Base-by-base conservation (phyloP, 1,140 invertebrate genomes). In the Zaprionus africanus region DNA sequence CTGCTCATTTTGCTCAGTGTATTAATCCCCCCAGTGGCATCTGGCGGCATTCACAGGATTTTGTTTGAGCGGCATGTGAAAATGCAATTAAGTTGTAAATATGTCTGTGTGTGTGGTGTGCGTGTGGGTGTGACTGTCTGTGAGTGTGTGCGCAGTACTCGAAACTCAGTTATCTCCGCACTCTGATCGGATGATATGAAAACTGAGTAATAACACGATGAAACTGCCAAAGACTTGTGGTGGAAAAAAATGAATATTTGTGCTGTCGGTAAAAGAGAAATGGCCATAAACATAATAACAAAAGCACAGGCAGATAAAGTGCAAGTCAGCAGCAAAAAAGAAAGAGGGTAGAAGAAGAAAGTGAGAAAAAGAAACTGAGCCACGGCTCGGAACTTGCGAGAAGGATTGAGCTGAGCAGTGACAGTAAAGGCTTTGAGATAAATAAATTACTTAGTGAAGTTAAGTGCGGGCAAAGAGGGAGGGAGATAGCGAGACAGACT, bases 11-110 rank as follows among this genome's bases (percentile, higher is more conserved):
- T 7, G 38, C 41, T n/a, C 69, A 54, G 69, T 65, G 61, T 72
- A 19, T 46, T 17, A 60, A n/a, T n/a, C 19, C 38, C 36, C 57
- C 34, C 53, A 43, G 57, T 17, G 78, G 66, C 83, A 87, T 74
- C 84, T 87, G 84, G 63, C 66, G 77, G 26, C 68, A 65, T 87
- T 88, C 84, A 64, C 84, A 86, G 60, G 58, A 51, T 56, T 62
- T 69, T 68, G 57, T 57, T 64, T 58, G 57, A 67, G 67, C 82
- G 66, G 79, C 81, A 87, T 88, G 83, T 87, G 82, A 87, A 87
- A 88, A 86, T 84, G 85, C 84, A 87, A 87, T 87, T 87, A 87
- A 87, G 81, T 83, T 88, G 84, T 87, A 81, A 72, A 81, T 73
- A 73, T 72, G 51, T 67, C 34, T 49, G 58, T 19, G n/a, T 57